Percentiles rank a stretch among this genome's conserved stretches.
Evolutionary conservation across 2,113 vertebrate species (phyloP).

Genomic region (Campylorhamphus procurvoides): DNA sequence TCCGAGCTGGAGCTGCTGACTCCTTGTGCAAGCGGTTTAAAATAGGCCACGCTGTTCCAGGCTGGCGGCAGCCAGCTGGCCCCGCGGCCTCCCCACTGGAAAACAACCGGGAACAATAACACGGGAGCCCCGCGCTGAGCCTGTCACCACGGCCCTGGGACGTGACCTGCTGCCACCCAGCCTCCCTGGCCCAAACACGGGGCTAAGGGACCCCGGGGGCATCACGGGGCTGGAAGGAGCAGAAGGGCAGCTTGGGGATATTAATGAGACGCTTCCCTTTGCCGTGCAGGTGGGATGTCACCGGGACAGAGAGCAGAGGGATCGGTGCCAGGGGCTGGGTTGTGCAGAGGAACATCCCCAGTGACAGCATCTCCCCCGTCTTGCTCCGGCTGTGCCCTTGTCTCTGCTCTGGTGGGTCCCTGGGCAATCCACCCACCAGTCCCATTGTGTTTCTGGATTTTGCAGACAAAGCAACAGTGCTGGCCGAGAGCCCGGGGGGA

Average conservation of each 20-base stretch:
- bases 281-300: not conserved
- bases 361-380: accelerated
- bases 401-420: not conserved
- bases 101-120: conserved; percentile 49
- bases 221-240: not conserved
- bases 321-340: accelerated
- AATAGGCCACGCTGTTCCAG: conserved; percentile 65
- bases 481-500: not conserved
- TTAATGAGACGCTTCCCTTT: accelerated
- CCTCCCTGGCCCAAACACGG: accelerated
- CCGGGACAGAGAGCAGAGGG: accelerated
- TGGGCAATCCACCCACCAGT: not conserved
- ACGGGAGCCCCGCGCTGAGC: not conserved
- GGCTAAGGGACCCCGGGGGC: not conserved
- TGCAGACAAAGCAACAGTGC: not conserved
- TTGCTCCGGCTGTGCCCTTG: accelerated
- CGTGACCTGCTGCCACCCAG: not conserved
- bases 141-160: not conserved
- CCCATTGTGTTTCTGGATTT: not conserved
- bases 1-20: conserved; percentile 59
- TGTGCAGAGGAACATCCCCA: accelerated
- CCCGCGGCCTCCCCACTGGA: conserved; percentile 32
- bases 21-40: conserved; percentile 70
- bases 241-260: not conserved
- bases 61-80: conserved; percentile 60